Evolutionary conservation across 2,888 invertebrate species (phyloP).

Genomic region (Dione vanillae): DNA sequence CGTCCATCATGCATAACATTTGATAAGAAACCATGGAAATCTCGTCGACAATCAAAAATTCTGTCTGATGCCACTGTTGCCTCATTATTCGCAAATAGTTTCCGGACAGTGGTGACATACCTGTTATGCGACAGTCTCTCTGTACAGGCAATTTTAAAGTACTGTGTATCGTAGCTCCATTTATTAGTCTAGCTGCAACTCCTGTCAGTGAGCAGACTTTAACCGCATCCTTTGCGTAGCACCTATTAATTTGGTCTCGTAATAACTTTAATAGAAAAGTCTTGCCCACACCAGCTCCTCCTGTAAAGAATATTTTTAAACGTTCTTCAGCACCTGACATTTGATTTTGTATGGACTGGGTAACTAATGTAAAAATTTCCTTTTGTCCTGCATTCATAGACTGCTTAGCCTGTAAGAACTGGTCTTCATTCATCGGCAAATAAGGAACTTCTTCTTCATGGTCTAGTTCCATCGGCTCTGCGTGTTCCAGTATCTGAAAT

Average conservation of each 20-base stretch:
- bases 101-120: slow-evolving; percentile 48
- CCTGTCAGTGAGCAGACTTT: slow-evolving; percentile 52
- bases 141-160: slow-evolving; percentile 31
- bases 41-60: slow-evolving; percentile 52
- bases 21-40: slow-evolving; percentile 55
- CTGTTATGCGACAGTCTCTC: slow-evolving; percentile 49
- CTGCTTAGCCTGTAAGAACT: no score
- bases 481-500: slow-evolving; percentile 42
- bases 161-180: slow-evolving; percentile 31
- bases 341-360: no score
- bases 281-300: slow-evolving; percentile 45
- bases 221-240: slow-evolving; percentile 35
- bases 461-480: slow-evolving; percentile 37
- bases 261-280: slow-evolving; percentile 48
- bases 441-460: no score
- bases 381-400: no score
- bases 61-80: slow-evolving; percentile 46
- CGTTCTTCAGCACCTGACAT: no score
- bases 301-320: slow-evolving; percentile 43
- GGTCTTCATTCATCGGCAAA: no score
- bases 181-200: slow-evolving; percentile 53
- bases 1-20: slow-evolving; percentile 48
- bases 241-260: slow-evolving; percentile 46
- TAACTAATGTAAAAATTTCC: no score
- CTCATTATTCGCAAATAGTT: slow-evolving; percentile 51